Percentiles rank a stretch among this genome's conserved stretches.
phyloP scores from a whole-genome alignment of 2,113 vertebrate species.

The Myocastor coypus region DNA sequence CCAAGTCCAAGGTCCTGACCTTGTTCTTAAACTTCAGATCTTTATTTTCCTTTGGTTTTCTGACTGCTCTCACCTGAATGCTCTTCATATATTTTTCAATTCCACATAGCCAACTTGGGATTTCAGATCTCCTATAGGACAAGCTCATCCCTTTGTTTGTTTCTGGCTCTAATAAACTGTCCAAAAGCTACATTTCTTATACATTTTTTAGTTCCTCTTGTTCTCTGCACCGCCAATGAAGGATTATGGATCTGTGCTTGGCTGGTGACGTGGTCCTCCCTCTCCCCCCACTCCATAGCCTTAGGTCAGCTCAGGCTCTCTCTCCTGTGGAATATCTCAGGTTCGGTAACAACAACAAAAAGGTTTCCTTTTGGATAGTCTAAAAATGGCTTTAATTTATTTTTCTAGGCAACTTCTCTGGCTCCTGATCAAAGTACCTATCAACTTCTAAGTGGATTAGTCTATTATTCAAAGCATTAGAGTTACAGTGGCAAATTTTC shows the following conservation, averaged over 20 bases:
- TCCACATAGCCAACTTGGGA: background rate
- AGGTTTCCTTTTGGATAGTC: constrained; percentile 41
- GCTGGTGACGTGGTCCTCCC: background rate
- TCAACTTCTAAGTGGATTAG: constrained; percentile 68
- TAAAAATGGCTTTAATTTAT: constrained; percentile 53
- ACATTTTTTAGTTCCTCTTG: background rate
- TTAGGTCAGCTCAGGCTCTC: background rate
- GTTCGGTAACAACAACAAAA: background rate
- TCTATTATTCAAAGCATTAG: constrained; percentile 64
- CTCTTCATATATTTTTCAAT: background rate
- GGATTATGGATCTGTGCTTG: accelerated
- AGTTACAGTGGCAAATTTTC: constrained; percentile 71
- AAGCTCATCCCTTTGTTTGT: background rate
- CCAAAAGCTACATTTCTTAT: background rate
- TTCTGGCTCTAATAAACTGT: background rate
- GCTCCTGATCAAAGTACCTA: constrained; percentile 72
- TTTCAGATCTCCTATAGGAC: background rate
- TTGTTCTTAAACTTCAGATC: background rate
- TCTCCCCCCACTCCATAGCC: background rate
- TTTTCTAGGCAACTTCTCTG: constrained; percentile 64
- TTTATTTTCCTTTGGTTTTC: background rate
- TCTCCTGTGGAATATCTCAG: background rate
- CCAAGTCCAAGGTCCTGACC: background rate
- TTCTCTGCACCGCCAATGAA: accelerated
- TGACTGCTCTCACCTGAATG: background rate